A percentile compares a stretch with the other conserved stretches of the same genome.
These are phyloP conservation scores for Megaleporinus macrocephalus DNA, from an alignment of 2,113 vertebrate genomes.

Conservation along the genomic window DNA sequence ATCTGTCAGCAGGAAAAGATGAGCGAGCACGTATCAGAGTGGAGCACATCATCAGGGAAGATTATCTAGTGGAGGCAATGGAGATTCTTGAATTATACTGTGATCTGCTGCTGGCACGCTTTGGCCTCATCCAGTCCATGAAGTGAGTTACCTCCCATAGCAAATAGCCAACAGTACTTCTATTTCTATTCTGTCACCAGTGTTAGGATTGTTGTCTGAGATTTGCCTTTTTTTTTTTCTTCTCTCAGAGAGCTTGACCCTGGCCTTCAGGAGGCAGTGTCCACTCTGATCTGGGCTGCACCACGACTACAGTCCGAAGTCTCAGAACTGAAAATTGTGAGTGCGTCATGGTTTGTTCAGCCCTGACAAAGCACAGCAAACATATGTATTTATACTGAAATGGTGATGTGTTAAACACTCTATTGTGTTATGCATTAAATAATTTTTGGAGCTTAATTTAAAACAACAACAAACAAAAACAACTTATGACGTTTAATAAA, in stretches of 20 bases:
- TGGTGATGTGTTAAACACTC: no score
- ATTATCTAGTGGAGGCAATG: constrained; percentile 99
- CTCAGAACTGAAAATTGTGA: constrained; percentile 90
- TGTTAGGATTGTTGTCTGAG: background rate
- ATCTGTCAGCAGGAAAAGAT: constrained; percentile 93
- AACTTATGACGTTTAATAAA: no score
- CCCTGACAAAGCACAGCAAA: no score
- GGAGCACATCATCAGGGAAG: constrained; percentile 98
- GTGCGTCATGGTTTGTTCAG: constrained; percentile 59
- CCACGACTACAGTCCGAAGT: constrained; percentile 95
- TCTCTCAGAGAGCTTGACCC: constrained; percentile 89
- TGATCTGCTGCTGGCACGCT: constrained; percentile 91
- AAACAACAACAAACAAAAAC: no score
- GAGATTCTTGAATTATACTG: constrained; percentile 98
- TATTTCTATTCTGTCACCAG: background rate
- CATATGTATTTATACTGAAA: no score
- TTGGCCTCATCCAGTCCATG: constrained; percentile 97
- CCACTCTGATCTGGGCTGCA: constrained; percentile 96
- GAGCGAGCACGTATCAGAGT: constrained; percentile 95
- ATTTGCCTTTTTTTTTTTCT: background rate
- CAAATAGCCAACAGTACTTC: background rate
- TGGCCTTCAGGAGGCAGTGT: constrained; percentile 94
- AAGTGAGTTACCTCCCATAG: constrained; percentile 80
- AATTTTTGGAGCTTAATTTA: no score
- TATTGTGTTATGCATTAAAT: no score